Conservation (phyloP, 2,113 vertebrate genomes). For the Sylvilagus bachmani region DNA sequence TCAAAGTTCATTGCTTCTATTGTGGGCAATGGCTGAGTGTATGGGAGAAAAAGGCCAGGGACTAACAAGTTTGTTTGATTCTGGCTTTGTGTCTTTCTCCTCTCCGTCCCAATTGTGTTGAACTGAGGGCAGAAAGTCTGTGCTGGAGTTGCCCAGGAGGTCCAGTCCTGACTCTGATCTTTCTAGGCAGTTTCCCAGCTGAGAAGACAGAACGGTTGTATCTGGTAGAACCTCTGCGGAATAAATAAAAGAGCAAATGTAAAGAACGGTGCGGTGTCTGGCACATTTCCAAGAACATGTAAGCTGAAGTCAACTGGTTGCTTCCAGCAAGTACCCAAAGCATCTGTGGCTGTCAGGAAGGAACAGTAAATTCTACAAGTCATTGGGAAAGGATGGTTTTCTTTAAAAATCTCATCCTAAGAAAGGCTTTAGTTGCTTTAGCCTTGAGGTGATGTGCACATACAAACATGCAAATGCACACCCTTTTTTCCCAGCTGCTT, state of each 20-base stretch:
- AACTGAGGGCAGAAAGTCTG: neutral
- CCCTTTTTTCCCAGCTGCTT: neutral
- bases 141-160: neutral
- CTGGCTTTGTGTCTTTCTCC: neutral
- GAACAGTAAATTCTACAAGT: neutral
- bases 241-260: neutral
- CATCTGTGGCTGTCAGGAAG: neutral
- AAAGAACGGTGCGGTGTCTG: neutral
- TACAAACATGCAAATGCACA: accelerated
- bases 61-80: neutral
- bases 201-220: neutral
- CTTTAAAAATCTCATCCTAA: neutral
- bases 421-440: constrained; percentile 20
- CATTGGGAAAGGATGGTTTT: neutral
- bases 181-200: neutral
- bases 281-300: neutral
- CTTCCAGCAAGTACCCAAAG: neutral
- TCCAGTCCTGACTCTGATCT: neutral
- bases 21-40: neutral
- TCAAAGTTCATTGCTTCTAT: neutral
- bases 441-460: neutral
- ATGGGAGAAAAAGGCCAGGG: neutral
- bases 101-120: neutral
- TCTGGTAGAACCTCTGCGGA: neutral
- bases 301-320: neutral